Percentiles rank a stretch among this genome's conserved stretches.
Evolutionary conservation across 2,888 invertebrate species (phyloP).

Genomic region (Anticlea derivata): DNA sequence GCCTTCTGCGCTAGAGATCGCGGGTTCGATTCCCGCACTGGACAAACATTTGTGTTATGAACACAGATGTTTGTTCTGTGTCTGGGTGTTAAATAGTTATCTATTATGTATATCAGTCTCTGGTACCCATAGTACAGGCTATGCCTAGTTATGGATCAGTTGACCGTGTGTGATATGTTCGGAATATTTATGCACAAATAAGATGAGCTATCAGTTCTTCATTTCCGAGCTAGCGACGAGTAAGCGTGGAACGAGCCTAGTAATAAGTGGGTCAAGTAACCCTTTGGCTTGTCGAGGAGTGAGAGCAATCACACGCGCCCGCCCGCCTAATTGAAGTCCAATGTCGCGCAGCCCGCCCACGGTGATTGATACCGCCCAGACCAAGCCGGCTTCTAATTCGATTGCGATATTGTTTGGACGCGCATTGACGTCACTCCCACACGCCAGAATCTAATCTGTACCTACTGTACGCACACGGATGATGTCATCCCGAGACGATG

Average conservation of each 20-base stretch:
- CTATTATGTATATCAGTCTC: too few relatives aligned
- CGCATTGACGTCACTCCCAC: slow-evolving; percentile 61
- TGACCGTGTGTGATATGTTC: slow-evolving; percentile 2
- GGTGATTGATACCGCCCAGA: slow-evolving; percentile 80
- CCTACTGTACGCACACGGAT: slow-evolving; percentile 54
- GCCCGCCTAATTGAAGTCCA: slow-evolving; percentile 83
- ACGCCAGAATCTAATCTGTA: slow-evolving; percentile 54
- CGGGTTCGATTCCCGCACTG: too few relatives aligned
- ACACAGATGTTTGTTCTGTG: too few relatives aligned
- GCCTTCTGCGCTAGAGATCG: too few relatives aligned
- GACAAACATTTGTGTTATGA: too few relatives aligned
- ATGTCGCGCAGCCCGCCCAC: slow-evolving; percentile 80
- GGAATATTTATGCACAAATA: slow-evolving; percentile 41
- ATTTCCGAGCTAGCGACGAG: slow-evolving; percentile 62
- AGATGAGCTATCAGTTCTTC: slow-evolving; percentile 44
- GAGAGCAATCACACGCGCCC: slow-evolving; percentile 77
- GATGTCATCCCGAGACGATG: slow-evolving; percentile 58
- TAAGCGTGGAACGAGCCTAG: slow-evolving; percentile 60
- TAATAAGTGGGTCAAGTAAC: slow-evolving; percentile 81
- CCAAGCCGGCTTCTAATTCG: slow-evolving; percentile 72
- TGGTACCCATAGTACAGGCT: too few relatives aligned
- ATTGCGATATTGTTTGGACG: slow-evolving; percentile 76
- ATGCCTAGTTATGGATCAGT: too few relatives aligned
- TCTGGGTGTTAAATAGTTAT: too few relatives aligned
- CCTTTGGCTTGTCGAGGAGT: slow-evolving; percentile 73